Conservation (phyloP, 2,888 invertebrate genomes). For the Tipula lateralis region DNA sequence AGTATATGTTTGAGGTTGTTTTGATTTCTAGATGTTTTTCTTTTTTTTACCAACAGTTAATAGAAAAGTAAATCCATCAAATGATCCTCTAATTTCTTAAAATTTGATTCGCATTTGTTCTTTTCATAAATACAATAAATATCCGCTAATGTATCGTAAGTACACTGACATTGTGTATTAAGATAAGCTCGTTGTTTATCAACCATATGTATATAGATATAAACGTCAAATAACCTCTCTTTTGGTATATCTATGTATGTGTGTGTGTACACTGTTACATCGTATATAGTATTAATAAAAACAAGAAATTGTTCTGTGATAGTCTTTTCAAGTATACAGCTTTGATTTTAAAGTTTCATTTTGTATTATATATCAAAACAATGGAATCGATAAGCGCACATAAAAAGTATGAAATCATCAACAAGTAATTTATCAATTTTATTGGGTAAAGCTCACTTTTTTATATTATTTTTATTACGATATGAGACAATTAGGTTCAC, state of each 20-base stretch:
- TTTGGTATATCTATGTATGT: neutral
- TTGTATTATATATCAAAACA: neutral
- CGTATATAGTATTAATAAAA: neutral
- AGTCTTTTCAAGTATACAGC: neutral
- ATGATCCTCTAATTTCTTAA: neutral
- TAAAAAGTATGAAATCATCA: neutral
- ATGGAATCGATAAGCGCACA: neutral
- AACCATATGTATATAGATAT: neutral
- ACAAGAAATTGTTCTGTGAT: neutral
- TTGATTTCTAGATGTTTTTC: neutral
- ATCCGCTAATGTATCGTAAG: neutral
- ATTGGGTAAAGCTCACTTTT: neutral
- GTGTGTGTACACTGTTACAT: neutral
- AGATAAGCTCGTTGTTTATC: neutral
- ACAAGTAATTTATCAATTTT: constrained; percentile 3
- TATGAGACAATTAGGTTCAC: neutral
- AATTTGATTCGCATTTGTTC: neutral
- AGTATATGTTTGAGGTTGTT: neutral
- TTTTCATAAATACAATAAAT: neutral
- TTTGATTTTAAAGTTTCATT: neutral
- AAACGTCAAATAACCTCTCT: neutral
- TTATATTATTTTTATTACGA: neutral
- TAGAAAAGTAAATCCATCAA: neutral
- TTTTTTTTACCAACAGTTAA: neutral
- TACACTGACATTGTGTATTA: no score